Evolutionary conservation across 1,140 invertebrate genomes (phyloP).

Genomic region (Prorops nasuta): DNA sequence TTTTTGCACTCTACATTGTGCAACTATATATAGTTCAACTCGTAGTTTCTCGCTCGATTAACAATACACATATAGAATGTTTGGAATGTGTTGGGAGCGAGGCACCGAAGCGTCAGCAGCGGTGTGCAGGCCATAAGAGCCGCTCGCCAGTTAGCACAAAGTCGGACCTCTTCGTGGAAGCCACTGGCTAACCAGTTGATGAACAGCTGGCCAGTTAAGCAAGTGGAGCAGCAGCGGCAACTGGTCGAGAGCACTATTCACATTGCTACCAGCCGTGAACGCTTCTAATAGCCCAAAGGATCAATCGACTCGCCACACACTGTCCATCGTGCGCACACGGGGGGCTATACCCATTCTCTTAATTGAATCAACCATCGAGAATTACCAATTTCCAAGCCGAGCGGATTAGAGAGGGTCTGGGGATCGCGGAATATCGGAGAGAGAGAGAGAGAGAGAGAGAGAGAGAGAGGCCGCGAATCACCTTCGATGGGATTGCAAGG

Average conservation of each 20-base stretch:
- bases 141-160: constrained; percentile 47
- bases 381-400: constrained; percentile 44
- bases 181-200: constrained; percentile 11
- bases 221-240: neutral
- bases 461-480: too few relatives aligned
- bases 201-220: constrained; percentile 9
- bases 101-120: constrained; percentile 28
- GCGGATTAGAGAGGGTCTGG: neutral
- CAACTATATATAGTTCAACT: too few relatives aligned
- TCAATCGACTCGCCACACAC: too few relatives aligned
- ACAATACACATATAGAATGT: too few relatives aligned
- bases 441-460: neutral
- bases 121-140: too few relatives aligned
- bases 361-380: constrained; percentile 51
- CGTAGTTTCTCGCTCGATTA: too few relatives aligned
- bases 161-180: constrained; percentile 34
- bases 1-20: too few relatives aligned
- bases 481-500: too few relatives aligned
- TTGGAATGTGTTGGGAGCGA: constrained; percentile 29
- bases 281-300: too few relatives aligned
- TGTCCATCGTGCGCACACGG: constrained; percentile 27
- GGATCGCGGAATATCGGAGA: neutral
- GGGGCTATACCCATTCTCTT: constrained; percentile 37
- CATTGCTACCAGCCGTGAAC: too few relatives aligned
- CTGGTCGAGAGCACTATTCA: too few relatives aligned